Base-by-base conservation (phyloP, 2,888 invertebrate genomes). In the Harmothoe impar region DNA sequence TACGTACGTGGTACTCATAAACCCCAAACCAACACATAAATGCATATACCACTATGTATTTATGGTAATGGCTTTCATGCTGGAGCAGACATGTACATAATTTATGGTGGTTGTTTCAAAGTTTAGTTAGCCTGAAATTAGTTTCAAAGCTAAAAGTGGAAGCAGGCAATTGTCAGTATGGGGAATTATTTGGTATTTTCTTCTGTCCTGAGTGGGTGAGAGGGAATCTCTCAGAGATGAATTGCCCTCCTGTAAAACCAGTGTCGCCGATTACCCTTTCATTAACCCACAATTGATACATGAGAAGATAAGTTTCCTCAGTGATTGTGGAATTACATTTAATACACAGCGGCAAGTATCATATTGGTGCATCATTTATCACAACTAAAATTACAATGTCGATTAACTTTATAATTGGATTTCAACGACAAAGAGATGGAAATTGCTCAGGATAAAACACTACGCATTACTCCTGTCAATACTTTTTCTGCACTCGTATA, bases 341-440 rank as follows among this genome's bases (percentile, higher is more conserved):
- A 15, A 62, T 20, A 62, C 62, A 62, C 23, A 15, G 62, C 62
- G 62, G 7, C 7, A 62, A 20, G 62, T 62, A 62, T 62, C 62
- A n/a, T 62, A 62, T 62, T 62, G n/a, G n/a, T 62, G 62, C 15
- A 62, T n/a, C 62, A 62, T 62, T 62, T n/a, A 62, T 62, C 62
- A 62, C 3, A n/a, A n/a, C 62, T 12, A n/a, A n/a, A 62, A 62
- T 62, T 62, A 20, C 62, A 5, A n/a, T 62, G n/a, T n/a, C n/a
- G 62, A 62, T 62, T 62, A 62, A 20, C 20, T 62, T 62, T 62
- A 3, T 62, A 12, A 62, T 62, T 62, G n/a, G 62, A n/a, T 62
- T 62, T n/a, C n/a, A 62, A 62, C 23, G 20, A 62, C 62, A 62
- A 62, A 12, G 62, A 62, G 23, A 43, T 3, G 43, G 62, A 52